Conservation (phyloP, 2,113 vertebrate species). For the Fregetta grallaria region DNA sequence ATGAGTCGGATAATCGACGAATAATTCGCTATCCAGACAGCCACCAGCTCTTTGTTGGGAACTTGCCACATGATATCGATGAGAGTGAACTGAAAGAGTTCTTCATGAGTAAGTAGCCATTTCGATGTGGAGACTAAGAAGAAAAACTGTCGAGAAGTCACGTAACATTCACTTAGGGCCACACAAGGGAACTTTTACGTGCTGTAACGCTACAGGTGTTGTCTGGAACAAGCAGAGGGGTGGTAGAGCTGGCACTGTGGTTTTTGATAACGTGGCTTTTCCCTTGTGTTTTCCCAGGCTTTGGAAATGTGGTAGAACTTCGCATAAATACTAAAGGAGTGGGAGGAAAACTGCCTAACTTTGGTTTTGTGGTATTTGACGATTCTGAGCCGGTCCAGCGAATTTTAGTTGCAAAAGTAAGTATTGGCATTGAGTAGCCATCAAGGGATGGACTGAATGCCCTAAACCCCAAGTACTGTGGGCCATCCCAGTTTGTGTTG, state of each 20-base stretch:
- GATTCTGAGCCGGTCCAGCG: conserved; percentile 95
- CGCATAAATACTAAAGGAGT: conserved; percentile 98
- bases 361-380: conserved; percentile 98
- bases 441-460: background rate
- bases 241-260: background rate
- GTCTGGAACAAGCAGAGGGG: background rate
- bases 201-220: rapidly evolving
- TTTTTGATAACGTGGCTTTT: background rate
- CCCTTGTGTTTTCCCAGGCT: conserved; percentile 74
- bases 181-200: rapidly evolving
- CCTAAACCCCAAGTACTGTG: background rate
- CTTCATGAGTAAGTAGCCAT: conserved; percentile 88
- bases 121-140: background rate
- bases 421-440: conserved; percentile 16
- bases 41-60: conserved; percentile 96
- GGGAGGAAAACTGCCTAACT: conserved; percentile 96
- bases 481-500: background rate
- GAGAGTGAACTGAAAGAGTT: conserved; percentile 94
- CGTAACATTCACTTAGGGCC: rapidly evolving
- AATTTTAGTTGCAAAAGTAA: conserved; percentile 97
- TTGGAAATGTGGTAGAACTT: conserved; percentile 95
- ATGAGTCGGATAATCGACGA: conserved; percentile 87
- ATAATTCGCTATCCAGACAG: conserved; percentile 92
- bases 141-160: background rate
- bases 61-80: conserved; percentile 92